Percentiles rank a stretch among this genome's conserved stretches.
These are phyloP conservation scores for Contarinia nasturtii DNA, from an alignment of 1,140 invertebrate species.

Conservation along the genomic window DNA sequence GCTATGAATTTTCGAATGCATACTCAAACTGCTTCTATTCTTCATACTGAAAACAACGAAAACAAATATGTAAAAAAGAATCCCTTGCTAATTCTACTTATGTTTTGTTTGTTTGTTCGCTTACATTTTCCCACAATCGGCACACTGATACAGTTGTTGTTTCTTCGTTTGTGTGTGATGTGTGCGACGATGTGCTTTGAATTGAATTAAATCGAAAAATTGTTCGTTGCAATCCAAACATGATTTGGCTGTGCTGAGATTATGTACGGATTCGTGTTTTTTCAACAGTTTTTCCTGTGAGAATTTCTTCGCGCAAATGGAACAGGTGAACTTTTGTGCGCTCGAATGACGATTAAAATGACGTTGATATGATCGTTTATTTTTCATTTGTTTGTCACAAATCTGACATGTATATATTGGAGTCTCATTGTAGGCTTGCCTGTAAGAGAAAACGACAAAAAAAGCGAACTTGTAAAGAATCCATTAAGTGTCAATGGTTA, in stretches of 20 bases:
- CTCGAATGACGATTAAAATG: neutral
- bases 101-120: constrained; percentile 8
- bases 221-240: constrained; percentile 18
- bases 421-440: neutral
- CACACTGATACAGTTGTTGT: constrained; percentile 24
- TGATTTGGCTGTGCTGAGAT: constrained; percentile 1
- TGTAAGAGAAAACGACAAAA: neutral
- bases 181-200: constrained; percentile 20
- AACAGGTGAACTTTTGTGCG: neutral
- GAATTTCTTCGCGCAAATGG: constrained; percentile 3
- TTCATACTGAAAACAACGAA: constrained; percentile 19
- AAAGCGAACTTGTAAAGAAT: no score
- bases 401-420: neutral
- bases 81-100: neutral
- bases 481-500: no score
- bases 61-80: neutral
- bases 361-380: neutral
- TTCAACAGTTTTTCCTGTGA: constrained; percentile 1
- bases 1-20: constrained; percentile 29
- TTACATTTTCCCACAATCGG: constrained; percentile 31
- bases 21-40: constrained; percentile 25
- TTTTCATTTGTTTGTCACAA: neutral
- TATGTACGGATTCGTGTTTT: neutral
- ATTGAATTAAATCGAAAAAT: constrained; percentile 13
- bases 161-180: constrained; percentile 17